Evolutionary conservation across 2,113 vertebrate species (phyloP).

Genomic region (Sturnus vulgaris): DNA sequence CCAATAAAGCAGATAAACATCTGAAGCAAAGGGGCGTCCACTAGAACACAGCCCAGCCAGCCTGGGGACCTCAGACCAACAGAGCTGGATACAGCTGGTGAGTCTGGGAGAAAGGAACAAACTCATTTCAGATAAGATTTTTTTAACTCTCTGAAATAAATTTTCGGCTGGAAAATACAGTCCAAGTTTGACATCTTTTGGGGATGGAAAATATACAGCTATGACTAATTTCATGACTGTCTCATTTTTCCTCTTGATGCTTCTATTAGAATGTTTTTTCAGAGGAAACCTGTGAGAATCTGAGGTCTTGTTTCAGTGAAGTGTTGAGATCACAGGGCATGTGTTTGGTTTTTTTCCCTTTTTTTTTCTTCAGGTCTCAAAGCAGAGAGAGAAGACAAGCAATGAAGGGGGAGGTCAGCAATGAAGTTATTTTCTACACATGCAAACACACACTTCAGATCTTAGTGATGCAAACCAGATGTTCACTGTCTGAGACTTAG

Average conservation of each 20-base stretch:
- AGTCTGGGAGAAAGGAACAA: not conserved
- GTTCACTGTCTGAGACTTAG: conserved; percentile 20
- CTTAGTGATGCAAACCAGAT: conserved; percentile 45
- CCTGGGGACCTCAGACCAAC: not conserved
- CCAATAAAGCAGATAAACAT: conserved; percentile 13
- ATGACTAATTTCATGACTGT: not conserved
- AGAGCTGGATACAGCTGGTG: not conserved
- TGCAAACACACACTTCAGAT: conserved; percentile 7
- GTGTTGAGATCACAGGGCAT: not conserved
- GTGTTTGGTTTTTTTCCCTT: not conserved
- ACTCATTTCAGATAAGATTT: not conserved
- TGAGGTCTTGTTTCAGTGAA: not conserved
- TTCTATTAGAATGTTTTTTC: not conserved
- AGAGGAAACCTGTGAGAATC: not conserved
- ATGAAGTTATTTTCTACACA: conserved; percentile 18
- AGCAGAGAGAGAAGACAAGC: not conserved
- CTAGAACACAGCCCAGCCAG: not conserved
- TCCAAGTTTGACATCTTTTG: not conserved
- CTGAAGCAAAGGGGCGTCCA: not conserved
- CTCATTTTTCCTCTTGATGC: not conserved
- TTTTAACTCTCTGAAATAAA: not conserved
- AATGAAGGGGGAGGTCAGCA: not conserved
- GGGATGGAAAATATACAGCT: not conserved
- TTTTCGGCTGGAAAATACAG: not conserved
- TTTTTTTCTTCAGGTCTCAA: not conserved